Percentiles rank a stretch among this genome's conserved stretches.
phyloP scores from a whole-genome alignment of 2,797 vertebrate genomes.

The Myotis planiceps region DNA sequence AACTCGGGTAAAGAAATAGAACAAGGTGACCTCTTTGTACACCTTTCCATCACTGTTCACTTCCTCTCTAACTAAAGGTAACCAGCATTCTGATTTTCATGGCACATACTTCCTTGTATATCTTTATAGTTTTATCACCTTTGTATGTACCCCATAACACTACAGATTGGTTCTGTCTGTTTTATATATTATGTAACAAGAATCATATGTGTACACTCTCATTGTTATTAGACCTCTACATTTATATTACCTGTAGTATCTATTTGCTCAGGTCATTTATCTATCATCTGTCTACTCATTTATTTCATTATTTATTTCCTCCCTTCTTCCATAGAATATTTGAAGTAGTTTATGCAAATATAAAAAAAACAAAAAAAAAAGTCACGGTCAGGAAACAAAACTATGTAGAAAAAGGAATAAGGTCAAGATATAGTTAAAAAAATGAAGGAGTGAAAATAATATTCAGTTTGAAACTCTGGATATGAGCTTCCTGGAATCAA shows the following conservation, averaged over 20 bases:
- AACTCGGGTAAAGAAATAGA: not conserved
- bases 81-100: not conserved
- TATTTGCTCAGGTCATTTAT: not conserved
- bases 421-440: not conserved
- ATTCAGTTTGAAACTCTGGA: not conserved
- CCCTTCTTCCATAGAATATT: not conserved
- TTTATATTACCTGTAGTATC: not conserved
- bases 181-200: not conserved
- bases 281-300: not conserved
- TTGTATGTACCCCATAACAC: not conserved
- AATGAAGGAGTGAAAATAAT: not conserved
- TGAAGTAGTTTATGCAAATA: not conserved
- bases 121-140: not conserved
- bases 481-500: not conserved
- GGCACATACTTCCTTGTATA: not conserved
- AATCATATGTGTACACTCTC: not conserved
- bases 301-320: not conserved
- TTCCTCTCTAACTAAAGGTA: not conserved
- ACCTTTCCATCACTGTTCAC: not conserved
- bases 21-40: not conserved
- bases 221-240: not conserved
- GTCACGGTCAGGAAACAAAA: not conserved
- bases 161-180: not conserved
- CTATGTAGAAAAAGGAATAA: not conserved
- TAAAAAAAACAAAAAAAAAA: not conserved